Base-by-base conservation (phyloP, 2,888 invertebrate species). In the Lamellibrachia columna region DNA sequence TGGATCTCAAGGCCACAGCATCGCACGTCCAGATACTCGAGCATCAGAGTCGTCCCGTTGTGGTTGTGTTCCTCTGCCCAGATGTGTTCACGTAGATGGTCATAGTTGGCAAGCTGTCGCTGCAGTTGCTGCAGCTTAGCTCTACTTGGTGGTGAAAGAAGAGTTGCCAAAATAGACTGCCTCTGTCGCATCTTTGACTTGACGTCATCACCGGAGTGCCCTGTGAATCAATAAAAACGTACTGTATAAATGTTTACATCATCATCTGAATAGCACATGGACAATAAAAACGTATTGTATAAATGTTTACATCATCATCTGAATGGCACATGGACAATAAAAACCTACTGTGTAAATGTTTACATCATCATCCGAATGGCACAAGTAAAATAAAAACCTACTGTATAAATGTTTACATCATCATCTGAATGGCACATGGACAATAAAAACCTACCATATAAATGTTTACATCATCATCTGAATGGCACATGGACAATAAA, bases 101-200 rank as follows among this genome's bases (percentile, higher is more conserved):
- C 75, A 22, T 22, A 75, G 75, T 75, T n/a, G 22, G 75, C 75
- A 15, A 75, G 75, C 75, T 75, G 75, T 15, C 75, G 75, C n/a
- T 75, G 75, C 15, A 75, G 75, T n/a, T 75, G 75, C 22, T 75
- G 75, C 75, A 75, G 2, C 75, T 75, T 75, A 22, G 22, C 75
- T 22, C 3, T 75, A 75, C 75, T 75, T 75, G 75, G 75, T 6
- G n/a, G 15, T 75, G 75, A 75, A 15, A 75, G 75, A 75, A 75
- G 75, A 75, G 22, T 75, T 75, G 75, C 75, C 75, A 75, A n/a
- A 15, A 75, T 75, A 75, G 75, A 75, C n/a, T 75, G 75, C 22
- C 75, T 75, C 75, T 75, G 75, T 75, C 75, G 75, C 75, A 75
- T 22, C 75, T 75, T 75, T 11, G 75, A n/a, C 75, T 75, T 75